A percentile compares a stretch with the other conserved stretches of the same genome.
phyloP scores from a whole-genome alignment of 2,888 invertebrate species.

The Ectemnius lituratus region DNA sequence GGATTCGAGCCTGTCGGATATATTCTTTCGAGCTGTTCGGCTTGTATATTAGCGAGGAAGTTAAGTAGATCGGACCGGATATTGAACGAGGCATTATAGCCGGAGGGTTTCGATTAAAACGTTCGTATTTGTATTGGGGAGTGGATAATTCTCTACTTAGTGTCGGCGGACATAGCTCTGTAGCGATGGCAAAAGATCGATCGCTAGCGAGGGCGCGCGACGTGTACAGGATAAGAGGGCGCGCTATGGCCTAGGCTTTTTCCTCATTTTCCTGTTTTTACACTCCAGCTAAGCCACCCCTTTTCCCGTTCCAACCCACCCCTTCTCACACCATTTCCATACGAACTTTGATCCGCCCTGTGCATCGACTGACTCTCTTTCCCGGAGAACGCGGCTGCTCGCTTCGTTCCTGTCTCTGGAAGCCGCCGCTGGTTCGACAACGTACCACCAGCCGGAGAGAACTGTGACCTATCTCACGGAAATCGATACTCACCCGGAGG shows the following conservation, averaged over 20 bases:
- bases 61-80: neutral
- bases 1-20: neutral
- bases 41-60: neutral
- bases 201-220: slow-evolving; percentile 6
- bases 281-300: slow-evolving; percentile 31
- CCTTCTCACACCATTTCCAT: too few relatives aligned
- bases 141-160: slow-evolving; percentile 3
- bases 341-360: slow-evolving; percentile 49
- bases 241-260: slow-evolving; percentile 32
- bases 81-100: neutral
- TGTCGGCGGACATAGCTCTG: neutral
- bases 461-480: slow-evolving; percentile 58
- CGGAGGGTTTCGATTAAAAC: neutral
- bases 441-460: slow-evolving; percentile 34
- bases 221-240: neutral
- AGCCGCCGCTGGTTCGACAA: slow-evolving; percentile 37
- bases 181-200: slow-evolving; percentile 34
- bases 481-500: slow-evolving; percentile 60
- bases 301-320: neutral
- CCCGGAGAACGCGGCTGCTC: slow-evolving; percentile 12
- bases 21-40: neutral
- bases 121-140: neutral
- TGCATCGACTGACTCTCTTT: slow-evolving; percentile 32
- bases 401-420: neutral
- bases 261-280: slow-evolving; percentile 45